Evolutionary conservation across 2,888 invertebrate genomes (phyloP).

Genomic region (Thecophora atra): DNA sequence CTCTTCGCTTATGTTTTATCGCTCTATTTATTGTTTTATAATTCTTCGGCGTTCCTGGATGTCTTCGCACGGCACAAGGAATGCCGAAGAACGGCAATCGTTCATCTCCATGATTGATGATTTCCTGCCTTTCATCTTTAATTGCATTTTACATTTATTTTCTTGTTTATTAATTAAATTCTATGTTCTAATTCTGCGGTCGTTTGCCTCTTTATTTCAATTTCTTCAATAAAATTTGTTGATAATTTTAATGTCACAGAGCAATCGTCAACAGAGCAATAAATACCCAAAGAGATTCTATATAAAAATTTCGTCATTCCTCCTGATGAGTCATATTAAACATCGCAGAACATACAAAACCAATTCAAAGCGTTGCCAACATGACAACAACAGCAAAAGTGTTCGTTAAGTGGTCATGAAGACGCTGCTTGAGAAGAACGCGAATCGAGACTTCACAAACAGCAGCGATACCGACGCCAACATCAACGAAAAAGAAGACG

Average conservation of each 20-base stretch:
- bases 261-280: too few relatives aligned
- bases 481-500: too few relatives aligned
- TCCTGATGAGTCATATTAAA: neutral
- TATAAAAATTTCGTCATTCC: conserved; percentile 22
- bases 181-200: neutral
- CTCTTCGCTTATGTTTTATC: neutral
- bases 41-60: neutral
- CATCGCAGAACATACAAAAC: conserved; percentile 1
- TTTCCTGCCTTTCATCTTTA: neutral
- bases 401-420: conserved; percentile 4
- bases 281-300: too few relatives aligned
- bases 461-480: conserved; percentile 5
- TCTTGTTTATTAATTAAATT: conserved; percentile 8
- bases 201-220: neutral
- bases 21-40: too few relatives aligned
- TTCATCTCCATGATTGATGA: conserved; percentile 2
- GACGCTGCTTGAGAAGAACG: conserved; percentile 7
- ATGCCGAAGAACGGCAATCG: neutral
- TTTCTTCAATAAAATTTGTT: neutral
- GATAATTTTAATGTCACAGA: neutral
- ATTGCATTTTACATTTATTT: conserved; percentile 12
- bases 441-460: conserved; percentile 21
- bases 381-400: neutral
- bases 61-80: neutral
- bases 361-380: conserved; percentile 6